A percentile compares a stretch with the other conserved stretches of the same genome.
Evolutionary conservation across 2,888 invertebrate species (phyloP).

Genomic region (Polyommatus iphigenia): DNA sequence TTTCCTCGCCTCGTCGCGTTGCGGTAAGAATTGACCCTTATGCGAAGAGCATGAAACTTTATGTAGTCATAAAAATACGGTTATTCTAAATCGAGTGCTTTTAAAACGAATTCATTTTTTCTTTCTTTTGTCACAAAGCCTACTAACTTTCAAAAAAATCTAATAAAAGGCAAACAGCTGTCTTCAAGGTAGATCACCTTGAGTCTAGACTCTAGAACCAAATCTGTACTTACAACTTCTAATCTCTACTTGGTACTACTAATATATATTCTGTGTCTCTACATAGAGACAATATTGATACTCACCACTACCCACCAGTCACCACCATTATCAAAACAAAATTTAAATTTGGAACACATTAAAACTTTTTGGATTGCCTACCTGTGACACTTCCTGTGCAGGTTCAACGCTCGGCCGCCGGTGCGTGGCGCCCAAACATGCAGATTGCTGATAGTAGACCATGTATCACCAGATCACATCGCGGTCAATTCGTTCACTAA

Average conservation of each 20-base stretch:
- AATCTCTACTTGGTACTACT: no score
- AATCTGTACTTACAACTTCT: not conserved
- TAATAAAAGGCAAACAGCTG: not conserved
- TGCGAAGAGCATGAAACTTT: no score
- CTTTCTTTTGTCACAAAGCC: no score
- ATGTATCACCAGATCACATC: constrained; percentile 8
- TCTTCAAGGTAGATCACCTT: not conserved
- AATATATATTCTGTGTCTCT: no score
- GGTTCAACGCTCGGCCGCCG: constrained; percentile 59
- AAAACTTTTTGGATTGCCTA: constrained; percentile 38
- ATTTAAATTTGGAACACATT: not conserved
- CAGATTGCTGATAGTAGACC: constrained; percentile 33
- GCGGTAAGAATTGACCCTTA: no score
- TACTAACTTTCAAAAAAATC: no score
- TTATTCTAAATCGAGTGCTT: no score
- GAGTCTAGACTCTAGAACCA: not conserved
- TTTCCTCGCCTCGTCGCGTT: no score
- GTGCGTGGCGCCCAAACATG: constrained; percentile 63
- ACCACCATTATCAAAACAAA: not conserved
- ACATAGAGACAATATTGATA: not conserved
- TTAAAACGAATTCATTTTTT: no score
- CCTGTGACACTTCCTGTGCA: constrained; percentile 70
- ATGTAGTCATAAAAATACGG: no score
- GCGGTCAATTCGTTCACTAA: constrained; percentile 21
- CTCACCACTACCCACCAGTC: not conserved